Evolutionary conservation across 2,113 vertebrate genomes (phyloP).

Genomic region (Archocentrus centrarchus): DNA sequence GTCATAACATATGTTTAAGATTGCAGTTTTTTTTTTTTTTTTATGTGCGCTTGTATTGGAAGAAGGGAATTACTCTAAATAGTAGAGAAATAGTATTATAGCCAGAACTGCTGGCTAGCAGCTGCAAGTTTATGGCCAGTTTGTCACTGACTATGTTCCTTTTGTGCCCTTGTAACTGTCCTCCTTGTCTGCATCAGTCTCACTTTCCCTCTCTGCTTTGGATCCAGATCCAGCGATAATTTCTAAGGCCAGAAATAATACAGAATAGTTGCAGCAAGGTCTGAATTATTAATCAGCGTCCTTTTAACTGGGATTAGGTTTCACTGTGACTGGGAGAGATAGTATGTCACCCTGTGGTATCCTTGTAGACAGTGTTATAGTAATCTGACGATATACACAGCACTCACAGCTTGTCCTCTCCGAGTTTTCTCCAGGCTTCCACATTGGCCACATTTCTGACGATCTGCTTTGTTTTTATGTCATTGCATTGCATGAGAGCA

Average conservation of each 20-base stretch:
- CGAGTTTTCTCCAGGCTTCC: not conserved
- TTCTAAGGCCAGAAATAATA: slow-evolving; percentile 74
- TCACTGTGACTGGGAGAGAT: slow-evolving; percentile 50
- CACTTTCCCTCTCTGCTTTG: slow-evolving; percentile 40
- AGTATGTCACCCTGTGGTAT: slow-evolving; percentile 63
- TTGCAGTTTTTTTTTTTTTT: not conserved
- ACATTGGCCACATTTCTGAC: not conserved
- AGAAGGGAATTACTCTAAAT: not conserved
- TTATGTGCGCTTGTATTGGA: not conserved
- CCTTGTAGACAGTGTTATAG: slow-evolving; percentile 44
- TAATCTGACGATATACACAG: slow-evolving; percentile 34
- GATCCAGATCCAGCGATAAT: slow-evolving; percentile 66
- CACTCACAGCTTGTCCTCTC: not conserved
- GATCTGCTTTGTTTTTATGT: not conserved
- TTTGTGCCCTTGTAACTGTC: slow-evolving; percentile 43
- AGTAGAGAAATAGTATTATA: not conserved
- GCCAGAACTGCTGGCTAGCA: not conserved
- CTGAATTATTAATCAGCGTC: slow-evolving; percentile 80
- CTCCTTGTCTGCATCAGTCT: slow-evolving; percentile 46
- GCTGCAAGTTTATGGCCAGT: not conserved
- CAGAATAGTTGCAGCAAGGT: slow-evolving; percentile 67
- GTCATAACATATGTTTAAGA: not conserved
- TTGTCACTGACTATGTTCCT: not conserved
- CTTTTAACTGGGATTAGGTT: slow-evolving; percentile 75
- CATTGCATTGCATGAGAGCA: slow-evolving; percentile 4